Conservation (phyloP, 2,113 vertebrate genomes). For the Herpailurus yagouaroundi region DNA sequence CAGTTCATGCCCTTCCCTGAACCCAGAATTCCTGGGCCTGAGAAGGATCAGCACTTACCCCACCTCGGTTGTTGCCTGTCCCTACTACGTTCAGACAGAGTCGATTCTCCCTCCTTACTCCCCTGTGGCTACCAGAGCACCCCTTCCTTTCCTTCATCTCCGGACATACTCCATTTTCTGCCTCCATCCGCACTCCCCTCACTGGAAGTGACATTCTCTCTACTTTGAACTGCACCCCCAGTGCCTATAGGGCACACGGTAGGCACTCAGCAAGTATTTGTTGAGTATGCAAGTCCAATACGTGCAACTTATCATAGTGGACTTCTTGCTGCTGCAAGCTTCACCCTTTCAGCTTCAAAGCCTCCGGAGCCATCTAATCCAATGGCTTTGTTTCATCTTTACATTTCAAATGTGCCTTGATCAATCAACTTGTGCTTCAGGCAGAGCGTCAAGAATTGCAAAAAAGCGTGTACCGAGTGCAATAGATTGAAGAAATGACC, state of each 20-base stretch:
- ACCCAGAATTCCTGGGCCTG: neutral
- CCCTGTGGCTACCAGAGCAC: no score
- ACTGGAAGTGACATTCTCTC: neutral
- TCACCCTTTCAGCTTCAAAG: neutral
- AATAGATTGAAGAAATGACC: neutral
- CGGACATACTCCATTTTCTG: neutral
- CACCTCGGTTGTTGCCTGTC: neutral
- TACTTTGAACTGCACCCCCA: no score
- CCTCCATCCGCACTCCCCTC: neutral
- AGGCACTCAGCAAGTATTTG: accelerated
- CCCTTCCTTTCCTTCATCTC: neutral
- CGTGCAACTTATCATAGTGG: neutral
- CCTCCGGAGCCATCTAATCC: neutral
- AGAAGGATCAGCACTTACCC: neutral
- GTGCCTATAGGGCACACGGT: neutral
- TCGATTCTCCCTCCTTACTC: no score
- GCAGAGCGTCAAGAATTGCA: neutral
- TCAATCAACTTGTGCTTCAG: neutral
- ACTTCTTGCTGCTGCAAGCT: neutral
- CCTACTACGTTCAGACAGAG: neutral
- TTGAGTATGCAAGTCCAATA: neutral
- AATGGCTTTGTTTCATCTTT: neutral
- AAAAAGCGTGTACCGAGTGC: neutral
- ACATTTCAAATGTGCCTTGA: neutral
- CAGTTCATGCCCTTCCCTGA: neutral